Evolutionary conservation across 2,797 vertebrate species (phyloP).

Genomic region (Nothura maculosa): DNA sequence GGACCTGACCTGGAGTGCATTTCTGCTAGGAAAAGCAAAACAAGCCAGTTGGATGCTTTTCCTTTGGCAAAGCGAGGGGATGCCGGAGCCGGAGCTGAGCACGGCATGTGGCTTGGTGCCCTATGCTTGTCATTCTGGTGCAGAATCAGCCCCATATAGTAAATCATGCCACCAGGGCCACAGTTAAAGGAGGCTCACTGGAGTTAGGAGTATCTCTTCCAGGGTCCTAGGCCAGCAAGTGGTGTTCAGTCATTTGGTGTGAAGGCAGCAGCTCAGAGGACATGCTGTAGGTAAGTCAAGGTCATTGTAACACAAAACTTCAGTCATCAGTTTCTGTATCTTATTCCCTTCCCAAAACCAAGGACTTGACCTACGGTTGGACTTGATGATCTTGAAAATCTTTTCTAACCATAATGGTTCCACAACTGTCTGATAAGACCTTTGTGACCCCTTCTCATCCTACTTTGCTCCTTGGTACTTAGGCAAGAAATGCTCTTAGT

Average conservation of each 20-base stretch:
- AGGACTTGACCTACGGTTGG: too few species aligned
- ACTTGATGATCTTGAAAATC: too few species aligned
- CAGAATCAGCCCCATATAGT: neutral
- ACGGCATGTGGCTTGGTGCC: neutral
- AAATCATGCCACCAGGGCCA: neutral
- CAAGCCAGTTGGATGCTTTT: neutral
- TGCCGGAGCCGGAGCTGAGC: neutral
- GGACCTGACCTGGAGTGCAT: neutral
- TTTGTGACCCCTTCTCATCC: neutral
- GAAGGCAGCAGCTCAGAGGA: neutral
- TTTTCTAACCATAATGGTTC: too few species aligned
- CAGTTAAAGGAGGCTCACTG: neutral
- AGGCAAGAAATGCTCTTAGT: neutral
- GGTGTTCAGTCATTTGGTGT: neutral
- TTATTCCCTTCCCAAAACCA: neutral
- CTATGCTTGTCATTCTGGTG: neutral
- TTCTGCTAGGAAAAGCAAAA: conserved; percentile 21
- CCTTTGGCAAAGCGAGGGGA: neutral
- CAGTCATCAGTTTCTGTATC: neutral
- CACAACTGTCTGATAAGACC: neutral
- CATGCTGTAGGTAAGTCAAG: neutral
- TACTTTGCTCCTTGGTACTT: neutral
- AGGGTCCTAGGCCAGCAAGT: neutral
- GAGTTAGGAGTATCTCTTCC: too few species aligned
- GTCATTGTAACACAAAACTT: neutral